phyloP scores from a whole-genome alignment of 2,888 invertebrate genomes.

The Melieria omissa region DNA sequence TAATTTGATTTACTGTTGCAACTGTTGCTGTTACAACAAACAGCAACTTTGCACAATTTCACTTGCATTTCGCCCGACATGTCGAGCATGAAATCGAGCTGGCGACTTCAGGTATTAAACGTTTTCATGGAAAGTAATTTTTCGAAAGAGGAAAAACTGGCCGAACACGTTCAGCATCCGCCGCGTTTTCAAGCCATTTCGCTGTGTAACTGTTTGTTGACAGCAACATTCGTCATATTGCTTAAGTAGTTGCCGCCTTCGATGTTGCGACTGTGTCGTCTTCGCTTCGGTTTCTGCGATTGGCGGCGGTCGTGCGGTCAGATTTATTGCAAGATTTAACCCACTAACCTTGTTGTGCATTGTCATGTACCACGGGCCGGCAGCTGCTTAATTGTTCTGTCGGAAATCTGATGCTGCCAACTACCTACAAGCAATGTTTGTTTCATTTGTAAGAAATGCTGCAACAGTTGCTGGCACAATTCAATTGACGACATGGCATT shows the following conservation, averaged over 20 bases:
- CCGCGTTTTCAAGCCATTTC: too few species aligned
- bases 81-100: neutral
- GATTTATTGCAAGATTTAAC: neutral
- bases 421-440: too few species aligned
- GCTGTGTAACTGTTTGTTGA: neutral
- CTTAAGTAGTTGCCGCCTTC: neutral
- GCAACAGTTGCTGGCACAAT: too few species aligned
- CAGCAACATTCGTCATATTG: neutral
- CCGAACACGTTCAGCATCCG: too few species aligned
- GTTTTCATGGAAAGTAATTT: constrained; percentile 6
- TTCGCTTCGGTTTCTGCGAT: neutral
- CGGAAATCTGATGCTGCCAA: too few species aligned
- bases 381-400: too few species aligned
- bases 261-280: neutral
- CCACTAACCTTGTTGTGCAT: neutral
- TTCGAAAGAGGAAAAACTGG: neutral
- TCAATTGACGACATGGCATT: too few species aligned
- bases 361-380: too few species aligned
- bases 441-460: too few species aligned
- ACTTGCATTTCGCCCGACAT: constrained; percentile 2
- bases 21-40: too few species aligned
- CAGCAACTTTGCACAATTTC: neutral
- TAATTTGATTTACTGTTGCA: neutral
- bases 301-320: neutral
- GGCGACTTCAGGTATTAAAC: neutral